Percentiles rank a stretch among this genome's conserved stretches.
phyloP scores from a whole-genome alignment of 2,888 invertebrate genomes.

The Lithophane ornitopus region DNA sequence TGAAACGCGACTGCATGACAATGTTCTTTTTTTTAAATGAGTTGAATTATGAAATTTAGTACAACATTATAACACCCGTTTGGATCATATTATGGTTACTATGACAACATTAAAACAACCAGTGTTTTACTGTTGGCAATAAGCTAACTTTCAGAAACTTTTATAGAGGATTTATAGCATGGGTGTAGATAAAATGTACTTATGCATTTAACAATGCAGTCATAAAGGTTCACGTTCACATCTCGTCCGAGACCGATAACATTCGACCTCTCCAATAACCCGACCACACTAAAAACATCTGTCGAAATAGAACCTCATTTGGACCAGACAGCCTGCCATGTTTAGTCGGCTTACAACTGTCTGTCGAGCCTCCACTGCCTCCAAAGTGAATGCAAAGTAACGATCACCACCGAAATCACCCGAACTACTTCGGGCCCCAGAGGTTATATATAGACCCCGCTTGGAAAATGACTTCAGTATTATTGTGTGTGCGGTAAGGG shows the following conservation, averaged over 20 bases:
- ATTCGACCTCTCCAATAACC: slow-evolving; percentile 59
- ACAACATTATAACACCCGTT: too few relatives aligned
- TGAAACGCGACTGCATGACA: too few relatives aligned
- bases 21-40: too few relatives aligned
- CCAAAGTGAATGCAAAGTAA: slow-evolving; percentile 80
- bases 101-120: too few relatives aligned
- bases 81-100: too few relatives aligned
- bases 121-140: too few relatives aligned
- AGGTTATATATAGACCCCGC: slow-evolving; percentile 78
- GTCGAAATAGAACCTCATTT: slow-evolving; percentile 9
- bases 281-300: slow-evolving; percentile 35
- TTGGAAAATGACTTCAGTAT: slow-evolving; percentile 78
- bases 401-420: slow-evolving; percentile 77
- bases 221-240: slow-evolving; percentile 63
- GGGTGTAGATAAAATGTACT: slow-evolving; percentile 12
- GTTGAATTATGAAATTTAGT: too few relatives aligned
- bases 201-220: slow-evolving; percentile 53
- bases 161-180: too few relatives aligned
- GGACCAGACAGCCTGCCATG: slow-evolving; percentile 50
- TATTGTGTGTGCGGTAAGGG: slow-evolving; percentile 65
- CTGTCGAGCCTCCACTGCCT: slow-evolving; percentile 70
- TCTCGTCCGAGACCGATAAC: slow-evolving; percentile 66
- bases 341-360: slow-evolving; percentile 64
- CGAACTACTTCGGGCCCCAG: slow-evolving; percentile 72
- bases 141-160: too few relatives aligned